Conservation (phyloP, 2,113 vertebrate species). For the Dasyprocta punctata region DNA sequence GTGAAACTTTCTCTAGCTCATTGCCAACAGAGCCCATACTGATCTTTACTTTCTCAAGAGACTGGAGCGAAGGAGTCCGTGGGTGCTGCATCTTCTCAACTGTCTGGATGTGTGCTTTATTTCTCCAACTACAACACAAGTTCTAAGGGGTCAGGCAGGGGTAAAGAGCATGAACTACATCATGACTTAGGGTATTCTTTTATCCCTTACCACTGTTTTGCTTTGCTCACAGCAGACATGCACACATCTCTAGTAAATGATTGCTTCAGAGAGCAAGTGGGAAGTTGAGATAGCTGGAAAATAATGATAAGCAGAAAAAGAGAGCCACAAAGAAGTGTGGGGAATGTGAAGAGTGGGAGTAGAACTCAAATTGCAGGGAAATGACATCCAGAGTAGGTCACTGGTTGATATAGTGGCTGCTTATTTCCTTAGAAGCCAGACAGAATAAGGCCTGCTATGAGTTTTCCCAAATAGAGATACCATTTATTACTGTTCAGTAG, state of each 20-base stretch:
- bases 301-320: slow-evolving; percentile 13
- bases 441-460: neutral
- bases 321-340: neutral
- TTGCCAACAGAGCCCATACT: fast-evolving
- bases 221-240: slow-evolving; percentile 46
- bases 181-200: neutral
- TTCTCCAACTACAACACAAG: fast-evolving
- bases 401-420: neutral
- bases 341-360: slow-evolving; percentile 41
- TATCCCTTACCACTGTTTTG: slow-evolving; percentile 7
- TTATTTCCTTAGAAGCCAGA: neutral
- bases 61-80: neutral
- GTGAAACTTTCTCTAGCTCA: neutral
- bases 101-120: neutral
- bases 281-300: slow-evolving; percentile 18
- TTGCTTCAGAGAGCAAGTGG: slow-evolving; percentile 13
- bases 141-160: neutral
- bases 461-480: neutral
- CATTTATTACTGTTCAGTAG: neutral
- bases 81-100: neutral
- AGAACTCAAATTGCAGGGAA: neutral
- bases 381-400: neutral
- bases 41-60: neutral
- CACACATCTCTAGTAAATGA: slow-evolving; percentile 64
- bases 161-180: neutral